phyloP scores from a whole-genome alignment of 2,888 invertebrate genomes.

The Ferrisia virgata region DNA sequence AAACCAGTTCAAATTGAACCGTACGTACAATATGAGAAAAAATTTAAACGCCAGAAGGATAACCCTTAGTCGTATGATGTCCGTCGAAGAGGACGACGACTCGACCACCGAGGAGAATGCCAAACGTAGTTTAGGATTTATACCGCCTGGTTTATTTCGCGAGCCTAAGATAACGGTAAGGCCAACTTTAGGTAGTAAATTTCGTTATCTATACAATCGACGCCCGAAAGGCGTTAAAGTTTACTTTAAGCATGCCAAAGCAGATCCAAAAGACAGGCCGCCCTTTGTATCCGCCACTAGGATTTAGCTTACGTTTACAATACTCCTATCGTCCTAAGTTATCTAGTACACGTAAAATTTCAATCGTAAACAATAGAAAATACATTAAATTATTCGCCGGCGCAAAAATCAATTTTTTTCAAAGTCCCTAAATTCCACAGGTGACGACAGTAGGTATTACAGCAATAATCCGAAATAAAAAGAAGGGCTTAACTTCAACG shows the following conservation, averaged over 20 bases:
- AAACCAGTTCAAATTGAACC: background rate
- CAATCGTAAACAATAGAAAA: no score
- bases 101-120: background rate
- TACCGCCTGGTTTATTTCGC: background rate
- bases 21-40: background rate
- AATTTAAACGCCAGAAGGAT: background rate
- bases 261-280: background rate
- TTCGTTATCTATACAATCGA: conserved; percentile 9
- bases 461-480: no score
- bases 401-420: no score
- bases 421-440: no score
- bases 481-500: no score
- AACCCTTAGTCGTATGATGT: background rate
- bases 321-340: background rate
- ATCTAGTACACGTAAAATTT: no score
- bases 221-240: background rate
- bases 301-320: background rate
- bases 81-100: background rate
- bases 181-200: conserved; percentile 5
- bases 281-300: background rate
- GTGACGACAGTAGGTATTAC: no score
- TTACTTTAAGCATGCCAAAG: background rate
- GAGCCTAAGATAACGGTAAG: background rate
- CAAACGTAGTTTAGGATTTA: background rate
- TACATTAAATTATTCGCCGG: no score